Percentiles rank a stretch among this genome's conserved stretches.
Conservation (phyloP, 2,888 invertebrate species). For the Hybos culiciformis region DNA sequence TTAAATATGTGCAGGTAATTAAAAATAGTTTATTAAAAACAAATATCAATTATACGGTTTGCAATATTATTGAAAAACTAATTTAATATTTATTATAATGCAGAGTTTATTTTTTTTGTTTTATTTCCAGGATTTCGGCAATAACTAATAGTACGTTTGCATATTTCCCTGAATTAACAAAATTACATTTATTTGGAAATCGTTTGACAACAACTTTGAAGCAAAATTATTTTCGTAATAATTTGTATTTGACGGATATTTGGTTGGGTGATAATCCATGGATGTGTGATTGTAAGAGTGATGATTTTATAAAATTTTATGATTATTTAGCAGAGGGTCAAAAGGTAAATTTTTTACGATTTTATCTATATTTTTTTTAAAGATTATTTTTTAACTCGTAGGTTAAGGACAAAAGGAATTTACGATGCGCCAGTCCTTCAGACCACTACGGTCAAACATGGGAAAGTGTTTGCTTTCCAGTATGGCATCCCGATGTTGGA, state of each 20-base stretch:
- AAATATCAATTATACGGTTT: neutral
- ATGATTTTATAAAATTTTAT: slow-evolving; percentile 46
- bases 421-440: slow-evolving; percentile 53
- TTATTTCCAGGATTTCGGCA: slow-evolving; percentile 44
- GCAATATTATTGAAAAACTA: neutral
- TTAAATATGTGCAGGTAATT: slow-evolving; percentile 31
- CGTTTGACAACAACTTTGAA: slow-evolving; percentile 50
- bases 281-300: slow-evolving; percentile 56
- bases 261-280: slow-evolving; percentile 59
- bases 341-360: slow-evolving; percentile 30
- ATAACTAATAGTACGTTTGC: slow-evolving; percentile 49
- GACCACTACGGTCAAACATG: slow-evolving; percentile 49
- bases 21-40: neutral
- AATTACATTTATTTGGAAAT: slow-evolving; percentile 54
- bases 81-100: neutral
- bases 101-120: slow-evolving; percentile 27
- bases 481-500: slow-evolving; percentile 42
- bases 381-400: slow-evolving; percentile 10
- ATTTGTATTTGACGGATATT: slow-evolving; percentile 44
- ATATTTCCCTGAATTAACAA: slow-evolving; percentile 44
- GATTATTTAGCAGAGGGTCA: slow-evolving; percentile 43
- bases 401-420: slow-evolving; percentile 30
- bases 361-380: neutral
- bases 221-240: slow-evolving; percentile 44
- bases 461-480: slow-evolving; percentile 49